phyloP scores from a whole-genome alignment of 2,888 invertebrate genomes.

The Chrysolina oricalcia region DNA sequence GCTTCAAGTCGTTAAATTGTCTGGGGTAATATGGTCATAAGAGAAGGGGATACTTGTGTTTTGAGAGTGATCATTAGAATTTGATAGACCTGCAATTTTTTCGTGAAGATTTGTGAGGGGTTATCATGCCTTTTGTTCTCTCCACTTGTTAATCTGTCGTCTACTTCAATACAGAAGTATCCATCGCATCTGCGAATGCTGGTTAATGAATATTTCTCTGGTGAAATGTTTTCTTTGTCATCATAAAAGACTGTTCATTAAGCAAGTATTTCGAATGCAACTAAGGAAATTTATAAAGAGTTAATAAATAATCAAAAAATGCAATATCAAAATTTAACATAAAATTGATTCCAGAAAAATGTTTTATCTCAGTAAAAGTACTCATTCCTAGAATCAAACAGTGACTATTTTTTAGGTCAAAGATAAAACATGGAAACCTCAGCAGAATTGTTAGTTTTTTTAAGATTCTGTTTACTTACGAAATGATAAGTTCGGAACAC shows the following conservation, averaged over 20 bases:
- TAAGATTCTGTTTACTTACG: neutral
- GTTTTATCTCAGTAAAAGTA: neutral
- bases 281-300: too few species aligned
- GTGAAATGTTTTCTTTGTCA: too few species aligned
- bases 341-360: too few species aligned
- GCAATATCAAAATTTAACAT: too few species aligned
- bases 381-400: neutral
- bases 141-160: neutral
- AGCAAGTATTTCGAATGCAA: too few species aligned
- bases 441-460: neutral
- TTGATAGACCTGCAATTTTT: conserved; percentile 12
- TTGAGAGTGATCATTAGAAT: conserved; percentile 1
- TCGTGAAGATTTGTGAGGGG: neutral
- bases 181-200: neutral
- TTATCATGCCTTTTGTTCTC: neutral
- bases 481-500: neutral
- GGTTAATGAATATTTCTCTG: neutral
- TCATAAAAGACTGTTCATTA: too few species aligned
- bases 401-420: neutral
- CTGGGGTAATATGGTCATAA: neutral
- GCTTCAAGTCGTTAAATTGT: neutral
- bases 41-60: neutral
- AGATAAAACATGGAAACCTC: neutral
- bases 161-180: neutral
- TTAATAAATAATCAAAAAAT: too few species aligned